phyloP scores from a whole-genome alignment of 2,888 invertebrate species.

The Metallyticus violacea region DNA sequence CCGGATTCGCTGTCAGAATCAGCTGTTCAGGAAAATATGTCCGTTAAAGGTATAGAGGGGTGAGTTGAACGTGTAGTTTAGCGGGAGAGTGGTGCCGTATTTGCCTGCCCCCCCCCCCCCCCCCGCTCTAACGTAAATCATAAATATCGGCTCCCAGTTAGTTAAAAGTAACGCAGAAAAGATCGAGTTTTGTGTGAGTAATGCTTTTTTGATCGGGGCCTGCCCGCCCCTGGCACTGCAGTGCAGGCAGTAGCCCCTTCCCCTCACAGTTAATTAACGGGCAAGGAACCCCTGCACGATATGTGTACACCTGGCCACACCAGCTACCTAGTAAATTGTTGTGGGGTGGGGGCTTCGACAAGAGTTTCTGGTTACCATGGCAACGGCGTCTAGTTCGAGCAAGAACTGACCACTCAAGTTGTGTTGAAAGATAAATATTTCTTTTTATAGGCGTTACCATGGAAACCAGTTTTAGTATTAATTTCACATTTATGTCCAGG shows the following conservation, averaged over 20 bases:
- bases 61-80: too few relatives aligned
- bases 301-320: neutral
- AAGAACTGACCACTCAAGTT: too few relatives aligned
- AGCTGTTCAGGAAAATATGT: neutral
- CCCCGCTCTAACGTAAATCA: too few relatives aligned
- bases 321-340: neutral
- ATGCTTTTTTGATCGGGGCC: neutral
- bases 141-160: neutral
- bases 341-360: neutral
- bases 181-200: neutral
- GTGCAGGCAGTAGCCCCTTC: neutral
- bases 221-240: neutral
- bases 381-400: too few relatives aligned
- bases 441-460: too few relatives aligned
- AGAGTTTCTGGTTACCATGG: neutral
- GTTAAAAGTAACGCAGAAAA: neutral
- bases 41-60: neutral
- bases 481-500: too few relatives aligned
- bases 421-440: too few relatives aligned
- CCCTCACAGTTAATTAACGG: neutral
- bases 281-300: neutral
- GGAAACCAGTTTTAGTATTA: too few relatives aligned
- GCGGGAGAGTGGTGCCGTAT: too few relatives aligned
- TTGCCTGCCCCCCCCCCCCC: neutral
- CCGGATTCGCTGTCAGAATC: neutral